Percentiles rank a stretch among this genome's conserved stretches.
Evolutionary conservation across 1,140 invertebrate species (phyloP).

Genomic region (Mercenaria mercenaria): DNA sequence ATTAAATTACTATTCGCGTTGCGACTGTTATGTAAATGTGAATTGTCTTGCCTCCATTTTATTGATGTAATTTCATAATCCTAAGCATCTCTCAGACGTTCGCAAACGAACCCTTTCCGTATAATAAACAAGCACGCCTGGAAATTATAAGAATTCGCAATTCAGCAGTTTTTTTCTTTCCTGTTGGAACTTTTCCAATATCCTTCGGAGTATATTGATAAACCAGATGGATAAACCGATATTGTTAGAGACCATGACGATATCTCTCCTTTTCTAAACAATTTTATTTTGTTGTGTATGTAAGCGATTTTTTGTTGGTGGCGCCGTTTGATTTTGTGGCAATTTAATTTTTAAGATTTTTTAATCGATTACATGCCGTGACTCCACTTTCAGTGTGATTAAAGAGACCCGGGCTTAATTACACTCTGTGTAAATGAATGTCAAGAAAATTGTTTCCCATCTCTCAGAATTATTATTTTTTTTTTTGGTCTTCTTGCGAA

Average conservation of each 20-base stretch:
- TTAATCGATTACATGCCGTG: neutral
- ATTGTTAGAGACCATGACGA: neutral
- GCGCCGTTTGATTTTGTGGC: too few relatives aligned
- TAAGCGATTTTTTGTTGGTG: too few relatives aligned
- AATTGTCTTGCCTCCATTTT: neutral
- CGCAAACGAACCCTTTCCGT: neutral
- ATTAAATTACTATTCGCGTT: neutral
- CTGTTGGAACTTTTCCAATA: constrained; percentile 7
- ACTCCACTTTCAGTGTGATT: neutral
- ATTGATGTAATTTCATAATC: neutral
- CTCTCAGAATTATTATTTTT: neutral
- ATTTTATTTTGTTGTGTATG: too few relatives aligned
- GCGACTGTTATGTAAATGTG: neutral
- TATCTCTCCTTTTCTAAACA: too few relatives aligned
- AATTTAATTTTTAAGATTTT: neutral
- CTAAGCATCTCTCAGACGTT: neutral
- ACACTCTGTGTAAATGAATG: neutral
- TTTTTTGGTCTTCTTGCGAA: too few relatives aligned
- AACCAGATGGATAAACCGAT: neutral
- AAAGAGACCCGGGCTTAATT: neutral
- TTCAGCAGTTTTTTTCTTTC: neutral
- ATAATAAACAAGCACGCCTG: neutral
- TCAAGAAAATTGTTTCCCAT: neutral
- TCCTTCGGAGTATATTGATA: neutral
- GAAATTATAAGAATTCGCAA: constrained; percentile 23